Conservation (phyloP, 1,140 invertebrate species). For the Spodoptera frugiperda region DNA sequence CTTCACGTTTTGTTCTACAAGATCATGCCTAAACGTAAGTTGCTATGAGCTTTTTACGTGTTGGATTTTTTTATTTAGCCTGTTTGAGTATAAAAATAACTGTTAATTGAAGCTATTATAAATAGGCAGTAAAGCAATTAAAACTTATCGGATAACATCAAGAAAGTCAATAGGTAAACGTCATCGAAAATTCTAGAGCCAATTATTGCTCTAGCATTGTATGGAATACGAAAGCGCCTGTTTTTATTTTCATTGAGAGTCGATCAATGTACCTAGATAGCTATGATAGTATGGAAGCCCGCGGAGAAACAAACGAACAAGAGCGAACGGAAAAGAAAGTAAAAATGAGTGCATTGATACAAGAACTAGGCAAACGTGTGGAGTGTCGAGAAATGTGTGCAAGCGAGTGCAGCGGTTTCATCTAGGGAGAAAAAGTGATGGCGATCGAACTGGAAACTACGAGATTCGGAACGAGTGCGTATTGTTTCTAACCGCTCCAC, state of each 20-base stretch:
- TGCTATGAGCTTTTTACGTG: too few relatives aligned
- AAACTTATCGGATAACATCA: neutral
- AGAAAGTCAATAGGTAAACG: slow-evolving; percentile 1
- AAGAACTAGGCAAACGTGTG: slow-evolving; percentile 77
- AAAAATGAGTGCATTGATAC: slow-evolving; percentile 84
- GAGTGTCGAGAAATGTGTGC: slow-evolving; percentile 72
- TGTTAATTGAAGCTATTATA: neutral
- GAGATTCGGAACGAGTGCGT: slow-evolving; percentile 65
- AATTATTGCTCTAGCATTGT: slow-evolving; percentile 3
- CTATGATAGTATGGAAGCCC: slow-evolving; percentile 51
- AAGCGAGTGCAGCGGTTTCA: slow-evolving; percentile 72
- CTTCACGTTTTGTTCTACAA: neutral
- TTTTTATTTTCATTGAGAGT: slow-evolving; percentile 57
- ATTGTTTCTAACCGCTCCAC: slow-evolving; percentile 65
- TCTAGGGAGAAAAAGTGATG: slow-evolving; percentile 79
- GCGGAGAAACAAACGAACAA: slow-evolving; percentile 70
- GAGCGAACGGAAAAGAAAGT: slow-evolving; percentile 85
- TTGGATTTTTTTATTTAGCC: too few relatives aligned
- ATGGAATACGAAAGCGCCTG: slow-evolving; percentile 49
- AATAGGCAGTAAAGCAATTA: neutral
- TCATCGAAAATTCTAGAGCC: slow-evolving; percentile 45
- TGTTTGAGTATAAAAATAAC: too few relatives aligned
- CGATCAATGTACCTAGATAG: slow-evolving; percentile 15
- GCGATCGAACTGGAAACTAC: slow-evolving; percentile 72
- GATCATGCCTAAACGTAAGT: too few relatives aligned